A percentile compares a stretch with the other conserved stretches of the same genome.
Evolutionary conservation across 2,113 vertebrate genomes (phyloP).

Genomic region (Oryzias woworae): DNA sequence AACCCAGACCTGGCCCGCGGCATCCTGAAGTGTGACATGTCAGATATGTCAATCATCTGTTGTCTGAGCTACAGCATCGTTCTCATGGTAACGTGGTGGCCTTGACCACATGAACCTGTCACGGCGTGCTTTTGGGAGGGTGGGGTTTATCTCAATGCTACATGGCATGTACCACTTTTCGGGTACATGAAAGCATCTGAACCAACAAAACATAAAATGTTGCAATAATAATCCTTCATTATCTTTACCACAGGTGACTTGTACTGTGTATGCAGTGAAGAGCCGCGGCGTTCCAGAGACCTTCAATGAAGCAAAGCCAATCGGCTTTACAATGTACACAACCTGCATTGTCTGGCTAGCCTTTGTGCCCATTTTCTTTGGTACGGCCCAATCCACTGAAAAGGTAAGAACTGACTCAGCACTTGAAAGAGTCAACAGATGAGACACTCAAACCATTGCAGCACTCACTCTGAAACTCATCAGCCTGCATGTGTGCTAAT

Average conservation of each 20-base stretch:
- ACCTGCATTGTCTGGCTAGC: constrained; percentile 91
- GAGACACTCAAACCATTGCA: too few relatives aligned
- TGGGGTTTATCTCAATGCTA: too few relatives aligned
- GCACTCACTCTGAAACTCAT: too few relatives aligned
- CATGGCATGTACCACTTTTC: too few relatives aligned
- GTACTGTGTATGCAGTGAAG: constrained; percentile 89
- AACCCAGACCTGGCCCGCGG: constrained; percentile 87
- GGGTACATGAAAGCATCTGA: not conserved
- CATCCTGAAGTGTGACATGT: constrained; percentile 92
- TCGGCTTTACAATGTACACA: constrained; percentile 91
- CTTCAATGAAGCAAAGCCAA: constrained; percentile 92
- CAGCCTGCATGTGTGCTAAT: too few relatives aligned
- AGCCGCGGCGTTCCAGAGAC: constrained; percentile 87
- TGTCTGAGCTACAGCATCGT: constrained; percentile 89
- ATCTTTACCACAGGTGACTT: constrained; percentile 70
- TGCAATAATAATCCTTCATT: not conserved
- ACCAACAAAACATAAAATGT: not conserved
- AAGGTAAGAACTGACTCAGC: constrained; percentile 73
- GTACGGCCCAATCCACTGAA: constrained; percentile 85
- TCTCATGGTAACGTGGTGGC: constrained; percentile 79
- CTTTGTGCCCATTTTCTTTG: constrained; percentile 92
- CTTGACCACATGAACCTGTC: not conserved
- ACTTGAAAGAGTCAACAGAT: not conserved
- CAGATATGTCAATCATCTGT: constrained; percentile 86
- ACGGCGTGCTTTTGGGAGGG: too few relatives aligned